Conservation (phyloP, 2,113 vertebrate genomes). For the Opisthocomus hoazin region DNA sequence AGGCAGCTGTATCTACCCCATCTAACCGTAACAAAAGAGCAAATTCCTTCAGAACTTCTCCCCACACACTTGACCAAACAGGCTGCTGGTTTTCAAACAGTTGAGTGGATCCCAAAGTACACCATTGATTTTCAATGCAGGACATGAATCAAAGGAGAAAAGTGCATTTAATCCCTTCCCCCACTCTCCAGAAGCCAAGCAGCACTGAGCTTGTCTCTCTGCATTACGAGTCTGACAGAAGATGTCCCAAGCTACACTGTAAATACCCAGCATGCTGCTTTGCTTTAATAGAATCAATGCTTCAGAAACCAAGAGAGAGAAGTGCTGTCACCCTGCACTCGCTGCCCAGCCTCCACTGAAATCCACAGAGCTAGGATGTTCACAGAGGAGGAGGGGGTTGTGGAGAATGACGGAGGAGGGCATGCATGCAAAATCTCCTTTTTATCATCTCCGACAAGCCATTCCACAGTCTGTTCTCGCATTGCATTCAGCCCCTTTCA, state of each 20-base stretch:
- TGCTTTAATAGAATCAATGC: neutral
- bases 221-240: neutral
- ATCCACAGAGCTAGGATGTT: too few relatives aligned
- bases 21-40: accelerated
- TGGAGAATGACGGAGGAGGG: neutral
- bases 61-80: neutral
- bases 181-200: neutral
- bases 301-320: neutral
- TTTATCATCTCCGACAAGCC: neutral
- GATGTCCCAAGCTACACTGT: neutral
- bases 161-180: neutral
- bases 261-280: neutral
- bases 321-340: neutral
- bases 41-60: neutral
- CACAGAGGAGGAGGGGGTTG: neutral
- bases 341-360: neutral
- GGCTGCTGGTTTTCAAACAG: neutral
- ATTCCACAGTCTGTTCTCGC: neutral
- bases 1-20: neutral
- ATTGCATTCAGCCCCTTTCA: neutral
- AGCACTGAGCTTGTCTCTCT: neutral
- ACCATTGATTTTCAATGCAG: neutral
- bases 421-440: neutral
- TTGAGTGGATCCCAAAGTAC: neutral
- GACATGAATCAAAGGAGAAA: neutral